Evolutionary conservation across 1,140 invertebrate genomes (phyloP).

Genomic region (Araneus ventricosus): DNA sequence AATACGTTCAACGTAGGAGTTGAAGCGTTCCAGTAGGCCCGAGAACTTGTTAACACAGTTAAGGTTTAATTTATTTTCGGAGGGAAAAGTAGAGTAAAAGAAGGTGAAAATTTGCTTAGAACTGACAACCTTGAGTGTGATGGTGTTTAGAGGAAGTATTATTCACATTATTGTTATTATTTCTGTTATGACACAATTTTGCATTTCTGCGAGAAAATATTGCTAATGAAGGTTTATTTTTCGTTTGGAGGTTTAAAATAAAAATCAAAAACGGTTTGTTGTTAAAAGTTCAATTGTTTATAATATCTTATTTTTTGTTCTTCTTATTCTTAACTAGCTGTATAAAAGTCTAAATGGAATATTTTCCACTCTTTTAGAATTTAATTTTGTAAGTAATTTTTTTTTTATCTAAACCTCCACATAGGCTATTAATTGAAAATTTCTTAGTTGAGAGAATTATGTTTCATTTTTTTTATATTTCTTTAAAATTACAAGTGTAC

Average conservation of each 20-base stretch:
- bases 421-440: too few relatives aligned
- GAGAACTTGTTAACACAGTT: not conserved
- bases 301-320: too few relatives aligned
- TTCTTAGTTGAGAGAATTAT: too few relatives aligned
- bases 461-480: too few relatives aligned
- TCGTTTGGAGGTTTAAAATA: not conserved
- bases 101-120: not conserved
- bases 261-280: too few relatives aligned
- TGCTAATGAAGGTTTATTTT: not conserved
- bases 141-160: not conserved
- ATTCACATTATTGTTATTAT: not conserved
- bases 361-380: too few relatives aligned
- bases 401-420: too few relatives aligned
- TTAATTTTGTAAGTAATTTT: too few relatives aligned
- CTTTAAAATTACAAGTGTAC: too few relatives aligned
- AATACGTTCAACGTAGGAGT: not conserved
- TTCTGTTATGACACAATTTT: not conserved
- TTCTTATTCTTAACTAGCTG: too few relatives aligned
- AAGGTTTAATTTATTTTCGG: not conserved
- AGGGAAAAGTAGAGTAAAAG: not conserved
- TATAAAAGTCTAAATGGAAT: too few relatives aligned
- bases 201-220: not conserved
- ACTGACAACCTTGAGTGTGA: not conserved
- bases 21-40: not conserved
- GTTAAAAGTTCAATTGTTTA: too few relatives aligned